Base-by-base conservation (phyloP, 2,888 invertebrate genomes). In the Nasonia oneida region DNA sequence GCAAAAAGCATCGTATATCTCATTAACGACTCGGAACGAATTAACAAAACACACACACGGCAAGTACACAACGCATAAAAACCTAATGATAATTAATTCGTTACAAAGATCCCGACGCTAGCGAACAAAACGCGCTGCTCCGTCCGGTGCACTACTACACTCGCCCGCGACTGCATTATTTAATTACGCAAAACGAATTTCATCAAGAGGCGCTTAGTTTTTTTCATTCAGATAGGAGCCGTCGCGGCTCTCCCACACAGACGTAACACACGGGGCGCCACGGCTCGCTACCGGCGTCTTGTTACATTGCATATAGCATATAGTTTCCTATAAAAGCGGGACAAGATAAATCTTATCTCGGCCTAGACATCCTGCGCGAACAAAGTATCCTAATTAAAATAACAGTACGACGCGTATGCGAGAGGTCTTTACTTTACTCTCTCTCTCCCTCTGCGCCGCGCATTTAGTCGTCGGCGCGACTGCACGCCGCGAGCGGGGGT, bases 361-460 rank as follows among this genome's bases (percentile, higher is more conserved):
- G 70, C 76, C 73, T 84, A 87, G 86, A 88, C 87, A 88, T 89
- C 89, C 87, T 89, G 87, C 86, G 86, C 84, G 87, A 88, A 88
- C 88, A 89, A 89, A 88, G 88, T 89, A 88, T 85, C 89, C 89
- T 90, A 91, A 91, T 91, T 91, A 90, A 90, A 89, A 88, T 87
- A 90, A 90, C 89, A 88, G 88, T 87, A 88, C 79, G 84, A 86
- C 81, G 83, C 74, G 81, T 75, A 80, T 61, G 23, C 57, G 23
- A 61, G 71, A 50, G 79, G 70, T 71, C 77, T 77, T 83, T 81
- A 76, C 86, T 83, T 81, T 67, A 23, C 33, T 47, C 77, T 87
- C 87, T 89, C 81, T 83, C 81, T 75, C 53, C 64, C 83, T 8
- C n/a, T 47, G 29, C 12, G 10, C 61, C 64, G 37, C 14, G 67